Base-by-base conservation (phyloP, 1,140 invertebrate genomes). In the Bombus turneri region DNA sequence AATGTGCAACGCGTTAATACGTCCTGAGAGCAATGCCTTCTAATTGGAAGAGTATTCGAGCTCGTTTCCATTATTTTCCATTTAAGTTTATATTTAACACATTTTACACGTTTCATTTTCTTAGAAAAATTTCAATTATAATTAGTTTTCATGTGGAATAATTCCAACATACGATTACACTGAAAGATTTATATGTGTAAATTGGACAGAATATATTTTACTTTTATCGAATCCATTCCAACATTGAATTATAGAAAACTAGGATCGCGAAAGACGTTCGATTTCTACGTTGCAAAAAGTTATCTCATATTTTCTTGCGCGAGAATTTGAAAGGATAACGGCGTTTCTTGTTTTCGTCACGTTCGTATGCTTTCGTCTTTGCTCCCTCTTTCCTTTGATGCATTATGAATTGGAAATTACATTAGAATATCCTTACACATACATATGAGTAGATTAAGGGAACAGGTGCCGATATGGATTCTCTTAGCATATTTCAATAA, bases 341-440 rank as follows among this genome's bases (percentile, higher is more conserved):
- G 25, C n/a, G 76, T 22, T 47, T 72, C 66, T 69, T 75, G 62
- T 71, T 85, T 73, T 71, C 62, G 57, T 77, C 81, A 72, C 68
- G 81, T 76, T 59, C 74, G 43, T 62, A 59, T 64, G 28, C 57
- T 41, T 43, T 72, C 59, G 59, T 66, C 74, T 72, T 71, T 78
- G 28, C 41, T 18, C 1, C 12, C 34, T 10, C 34, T 62, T 62
- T 34, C 62, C 57, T 37, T 85, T 72, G 76, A 91, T 93, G 89
- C 88, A 93, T 93, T 94, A 94, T 93, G 91, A 91, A 93, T 93
- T 82, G 87, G 87, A 93, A 94, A 92, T 93, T 86, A 74, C 83
- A 91, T 93, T 91, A 92, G 90, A 93, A 93, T 93, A 91, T 90
- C 83, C 84, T 82, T 82, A 80, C 87, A 92, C 92, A 92, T 93